These are phyloP conservation scores for Pitta sordida DNA, from an alignment of 2,113 vertebrate genomes.

Conservation along the genomic window DNA sequence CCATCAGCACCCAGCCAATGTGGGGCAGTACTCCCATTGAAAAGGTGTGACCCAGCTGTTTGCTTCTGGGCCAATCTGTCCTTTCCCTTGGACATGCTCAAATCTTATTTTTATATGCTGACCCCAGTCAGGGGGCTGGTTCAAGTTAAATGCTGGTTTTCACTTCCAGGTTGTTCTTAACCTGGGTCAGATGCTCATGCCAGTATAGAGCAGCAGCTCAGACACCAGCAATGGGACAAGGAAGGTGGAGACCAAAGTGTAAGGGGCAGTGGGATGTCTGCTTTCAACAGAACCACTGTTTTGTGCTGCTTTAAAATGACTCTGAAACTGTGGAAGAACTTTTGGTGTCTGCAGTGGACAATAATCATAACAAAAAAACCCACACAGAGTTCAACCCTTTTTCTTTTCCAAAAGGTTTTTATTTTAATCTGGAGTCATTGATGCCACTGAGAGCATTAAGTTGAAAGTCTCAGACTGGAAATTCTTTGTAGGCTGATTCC, in stretches of 20 bases:
- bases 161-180: background rate
- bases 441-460: background rate
- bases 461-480: background rate
- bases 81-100: background rate
- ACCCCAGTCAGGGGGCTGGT: background rate
- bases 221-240: background rate
- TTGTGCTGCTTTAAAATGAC: background rate
- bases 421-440: background rate
- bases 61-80: background rate
- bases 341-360: background rate
- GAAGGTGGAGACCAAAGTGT: background rate
- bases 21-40: background rate
- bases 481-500: background rate
- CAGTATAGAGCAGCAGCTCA: background rate
- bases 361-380: background rate
- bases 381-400: background rate
- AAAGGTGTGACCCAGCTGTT: background rate
- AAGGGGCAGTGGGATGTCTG: background rate
- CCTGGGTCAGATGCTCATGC: background rate
- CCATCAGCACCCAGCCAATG: background rate
- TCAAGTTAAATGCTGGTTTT: background rate
- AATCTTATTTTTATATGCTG: background rate
- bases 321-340: background rate
- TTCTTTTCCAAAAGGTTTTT: background rate
- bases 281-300: background rate